These are phyloP conservation scores for Silurus aristotelis DNA, from an alignment of 2,797 vertebrate genomes.

Conservation along the genomic window DNA sequence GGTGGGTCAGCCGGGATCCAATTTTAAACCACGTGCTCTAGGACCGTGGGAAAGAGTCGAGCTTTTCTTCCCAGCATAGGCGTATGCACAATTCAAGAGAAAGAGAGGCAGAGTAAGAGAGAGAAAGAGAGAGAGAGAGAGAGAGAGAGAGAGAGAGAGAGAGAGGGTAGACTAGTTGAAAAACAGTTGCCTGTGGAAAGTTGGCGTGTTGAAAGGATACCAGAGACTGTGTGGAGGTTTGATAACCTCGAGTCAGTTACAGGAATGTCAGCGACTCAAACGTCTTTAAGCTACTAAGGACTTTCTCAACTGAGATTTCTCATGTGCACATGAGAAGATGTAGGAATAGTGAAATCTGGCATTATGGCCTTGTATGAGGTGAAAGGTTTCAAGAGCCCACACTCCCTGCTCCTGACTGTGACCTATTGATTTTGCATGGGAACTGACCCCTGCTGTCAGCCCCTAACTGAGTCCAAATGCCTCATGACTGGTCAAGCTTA, in stretches of 20 bases:
- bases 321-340: neutral
- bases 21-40: slow-evolving; percentile 97
- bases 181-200: slow-evolving; percentile 57
- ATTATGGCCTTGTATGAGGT: slow-evolving; percentile 23
- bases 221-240: slow-evolving; percentile 45
- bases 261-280: slow-evolving; percentile 31
- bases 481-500: slow-evolving; percentile 46
- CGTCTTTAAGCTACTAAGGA: neutral
- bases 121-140: slow-evolving; percentile 5
- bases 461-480: slow-evolving; percentile 32
- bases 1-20: slow-evolving; percentile 82
- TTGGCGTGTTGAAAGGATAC: slow-evolving; percentile 48
- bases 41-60: slow-evolving; percentile 99
- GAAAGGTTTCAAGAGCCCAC: slow-evolving; percentile 29
- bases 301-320: slow-evolving; percentile 1
- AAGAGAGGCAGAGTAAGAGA: slow-evolving; percentile 15
- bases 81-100: slow-evolving; percentile 51
- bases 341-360: slow-evolving; percentile 13
- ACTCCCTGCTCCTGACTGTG: slow-evolving; percentile 39
- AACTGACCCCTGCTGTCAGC: slow-evolving; percentile 49
- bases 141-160: slow-evolving; percentile 19
- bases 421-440: slow-evolving; percentile 51
- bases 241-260: slow-evolving; percentile 42
- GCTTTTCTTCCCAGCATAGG: slow-evolving; percentile 95
- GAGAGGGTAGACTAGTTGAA: slow-evolving; percentile 37